Percentiles rank a stretch among this genome's conserved stretches.
phyloP scores from a whole-genome alignment of 1,140 invertebrate genomes.

The Drosophila novamexicana region DNA sequence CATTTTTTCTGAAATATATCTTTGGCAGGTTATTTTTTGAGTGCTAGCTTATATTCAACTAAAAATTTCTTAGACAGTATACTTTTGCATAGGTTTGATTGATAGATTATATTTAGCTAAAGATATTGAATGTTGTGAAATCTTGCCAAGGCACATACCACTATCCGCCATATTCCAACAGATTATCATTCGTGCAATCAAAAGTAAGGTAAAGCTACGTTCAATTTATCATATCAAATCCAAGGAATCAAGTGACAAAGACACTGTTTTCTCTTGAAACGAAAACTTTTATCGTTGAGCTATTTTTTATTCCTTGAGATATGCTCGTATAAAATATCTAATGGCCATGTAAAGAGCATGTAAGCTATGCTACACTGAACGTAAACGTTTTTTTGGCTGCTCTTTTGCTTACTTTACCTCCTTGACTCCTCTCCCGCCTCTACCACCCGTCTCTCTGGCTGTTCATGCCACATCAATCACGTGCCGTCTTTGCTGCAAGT shows the following conservation, averaged over 20 bases:
- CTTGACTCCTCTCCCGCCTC: background rate
- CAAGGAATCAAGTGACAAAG: conserved; percentile 26
- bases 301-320: conserved; percentile 38
- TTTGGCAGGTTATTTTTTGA: no score
- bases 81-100: no score
- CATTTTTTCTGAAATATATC: no score
- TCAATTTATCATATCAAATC: conserved; percentile 34
- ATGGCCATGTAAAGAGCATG: conserved; percentile 55
- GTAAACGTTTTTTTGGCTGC: conserved; percentile 32
- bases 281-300: conserved; percentile 39
- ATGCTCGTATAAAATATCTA: conserved; percentile 43
- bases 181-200: conserved; percentile 3
- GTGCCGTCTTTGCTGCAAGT: conserved; percentile 48
- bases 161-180: no score
- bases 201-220: conserved; percentile 4
- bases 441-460: background rate
- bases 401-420: conserved; percentile 5
- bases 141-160: no score
- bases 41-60: no score
- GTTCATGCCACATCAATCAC: conserved; percentile 50
- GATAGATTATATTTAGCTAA: no score
- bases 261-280: conserved; percentile 30
- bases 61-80: no score
- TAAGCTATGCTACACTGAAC: conserved; percentile 31
- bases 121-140: no score